Evolutionary conservation across 2,113 vertebrate genomes (phyloP).

Genomic region (Spea bombifrons): DNA sequence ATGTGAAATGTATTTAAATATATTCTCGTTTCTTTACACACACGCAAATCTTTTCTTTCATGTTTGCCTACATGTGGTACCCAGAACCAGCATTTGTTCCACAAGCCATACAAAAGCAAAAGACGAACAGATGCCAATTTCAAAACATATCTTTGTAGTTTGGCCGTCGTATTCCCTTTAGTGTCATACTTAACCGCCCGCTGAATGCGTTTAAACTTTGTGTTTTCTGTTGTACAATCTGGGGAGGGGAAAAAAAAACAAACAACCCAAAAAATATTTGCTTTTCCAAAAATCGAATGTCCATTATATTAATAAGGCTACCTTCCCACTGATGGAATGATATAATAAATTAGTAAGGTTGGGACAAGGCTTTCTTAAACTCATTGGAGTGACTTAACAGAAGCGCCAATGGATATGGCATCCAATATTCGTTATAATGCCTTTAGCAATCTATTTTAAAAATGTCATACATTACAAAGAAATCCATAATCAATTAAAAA

Average conservation of each 20-base stretch:
- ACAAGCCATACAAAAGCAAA: constrained; percentile 3
- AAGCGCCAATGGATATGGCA: constrained; percentile 2
- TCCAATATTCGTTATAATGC: constrained; percentile 1
- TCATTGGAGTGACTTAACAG: constrained; percentile 53
- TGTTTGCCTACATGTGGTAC: constrained; percentile 38
- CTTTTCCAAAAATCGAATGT: constrained; percentile 52
- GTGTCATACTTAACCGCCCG: constrained; percentile 3
- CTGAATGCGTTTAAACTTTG: background rate
- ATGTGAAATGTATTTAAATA: constrained; percentile 34
- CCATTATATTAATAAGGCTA: constrained; percentile 73
- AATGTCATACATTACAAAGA: constrained; percentile 52
- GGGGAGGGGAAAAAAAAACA: background rate
- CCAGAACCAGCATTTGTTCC: constrained; percentile 31
- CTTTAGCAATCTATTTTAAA: constrained; percentile 44
- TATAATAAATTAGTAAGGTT: constrained; percentile 55
- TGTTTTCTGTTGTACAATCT: constrained; percentile 19
- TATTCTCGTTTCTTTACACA: constrained; percentile 17
- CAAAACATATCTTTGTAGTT: constrained; percentile 3
- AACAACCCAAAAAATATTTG: background rate
- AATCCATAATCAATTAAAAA: constrained; percentile 49
- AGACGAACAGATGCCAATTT: constrained; percentile 26
- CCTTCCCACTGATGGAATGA: constrained; percentile 61
- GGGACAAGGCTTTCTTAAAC: constrained; percentile 41
- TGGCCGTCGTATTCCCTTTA: constrained; percentile 5
- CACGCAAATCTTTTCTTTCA: constrained; percentile 29